These are phyloP conservation scores for Speoplatyrhinus poulsoni DNA, from an alignment of 2,113 vertebrate genomes.

Conservation along the genomic window DNA sequence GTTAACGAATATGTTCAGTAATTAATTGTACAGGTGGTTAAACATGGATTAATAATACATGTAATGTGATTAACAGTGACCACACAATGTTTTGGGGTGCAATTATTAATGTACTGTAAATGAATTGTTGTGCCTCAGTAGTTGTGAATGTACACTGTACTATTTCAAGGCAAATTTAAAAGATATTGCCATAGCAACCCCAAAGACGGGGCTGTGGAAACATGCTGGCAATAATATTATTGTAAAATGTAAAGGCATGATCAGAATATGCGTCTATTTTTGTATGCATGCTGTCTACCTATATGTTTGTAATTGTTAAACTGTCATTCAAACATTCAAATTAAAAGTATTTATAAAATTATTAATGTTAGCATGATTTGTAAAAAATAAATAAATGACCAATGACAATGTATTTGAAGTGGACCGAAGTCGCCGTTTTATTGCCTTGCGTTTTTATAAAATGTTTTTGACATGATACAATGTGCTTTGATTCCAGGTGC, in stretches of 20 bases:
- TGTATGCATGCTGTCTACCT: slow-evolving; percentile 81
- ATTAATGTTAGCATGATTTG: slow-evolving; percentile 76
- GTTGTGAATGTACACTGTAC: slow-evolving; percentile 73
- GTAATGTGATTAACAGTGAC: slow-evolving; percentile 46
- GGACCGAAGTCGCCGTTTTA: slow-evolving; percentile 58
- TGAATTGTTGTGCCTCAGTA: slow-evolving; percentile 75
- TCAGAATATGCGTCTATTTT: slow-evolving; percentile 81
- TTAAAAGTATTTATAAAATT: slow-evolving; percentile 69
- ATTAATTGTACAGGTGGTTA: slow-evolving; percentile 57
- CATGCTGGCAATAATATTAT: slow-evolving; percentile 73
- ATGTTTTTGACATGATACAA: slow-evolving; percentile 18
- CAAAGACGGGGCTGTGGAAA: slow-evolving; percentile 45
- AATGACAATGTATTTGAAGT: slow-evolving; percentile 52
- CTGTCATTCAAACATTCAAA: slow-evolving; percentile 32
- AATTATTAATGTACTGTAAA: slow-evolving; percentile 64
- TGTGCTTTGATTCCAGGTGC: too few species aligned
- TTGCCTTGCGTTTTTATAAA: slow-evolving; percentile 17
- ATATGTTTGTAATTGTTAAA: slow-evolving; percentile 70
- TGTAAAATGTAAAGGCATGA: slow-evolving; percentile 64
- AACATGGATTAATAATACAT: slow-evolving; percentile 53
- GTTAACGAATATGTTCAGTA: slow-evolving; percentile 42
- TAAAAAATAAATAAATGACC: slow-evolving; percentile 54
- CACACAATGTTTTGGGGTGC: slow-evolving; percentile 63
- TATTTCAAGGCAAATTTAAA: slow-evolving; percentile 49
- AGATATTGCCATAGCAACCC: slow-evolving; percentile 41